Evolutionary conservation across 2,113 vertebrate genomes (phyloP).

Genomic region (Ciconia boyciana): DNA sequence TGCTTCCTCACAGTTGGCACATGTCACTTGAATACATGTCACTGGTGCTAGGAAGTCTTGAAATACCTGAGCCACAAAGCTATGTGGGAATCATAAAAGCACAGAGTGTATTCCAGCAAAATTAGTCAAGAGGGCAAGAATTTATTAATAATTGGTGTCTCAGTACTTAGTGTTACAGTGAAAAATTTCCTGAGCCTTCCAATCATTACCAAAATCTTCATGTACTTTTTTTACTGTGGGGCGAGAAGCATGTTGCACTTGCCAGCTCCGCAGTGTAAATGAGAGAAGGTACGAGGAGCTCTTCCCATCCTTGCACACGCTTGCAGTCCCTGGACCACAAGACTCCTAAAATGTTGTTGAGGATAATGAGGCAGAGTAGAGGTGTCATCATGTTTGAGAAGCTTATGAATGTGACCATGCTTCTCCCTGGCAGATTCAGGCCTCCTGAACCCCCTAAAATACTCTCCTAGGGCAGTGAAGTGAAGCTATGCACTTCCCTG

Average conservation of each 20-base stretch:
- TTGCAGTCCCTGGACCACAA: neutral
- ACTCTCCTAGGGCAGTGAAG: neutral
- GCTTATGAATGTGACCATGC: neutral
- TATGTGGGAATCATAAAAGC: neutral
- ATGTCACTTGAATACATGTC: neutral
- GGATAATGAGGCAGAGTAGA: neutral
- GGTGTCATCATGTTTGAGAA: neutral
- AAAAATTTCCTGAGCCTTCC: neutral
- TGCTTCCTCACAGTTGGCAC: neutral
- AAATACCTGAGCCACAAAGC: neutral
- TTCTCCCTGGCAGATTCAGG: neutral
- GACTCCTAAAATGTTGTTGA: neutral
- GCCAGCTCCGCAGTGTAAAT: neutral
- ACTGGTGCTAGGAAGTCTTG: neutral
- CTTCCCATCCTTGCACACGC: neutral
- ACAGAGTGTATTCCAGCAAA: neutral
- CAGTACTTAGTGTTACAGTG: neutral
- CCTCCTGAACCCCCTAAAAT: neutral
- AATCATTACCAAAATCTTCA: neutral
- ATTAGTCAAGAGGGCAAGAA: neutral
- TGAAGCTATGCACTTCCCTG: neutral
- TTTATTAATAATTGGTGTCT: neutral
- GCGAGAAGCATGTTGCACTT: neutral
- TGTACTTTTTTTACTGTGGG: neutral
- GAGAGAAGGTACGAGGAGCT: neutral